Percentiles rank a stretch among this genome's conserved stretches.
Evolutionary conservation across 1,140 invertebrate species (phyloP).

Genomic region (Saccostrea echinata): DNA sequence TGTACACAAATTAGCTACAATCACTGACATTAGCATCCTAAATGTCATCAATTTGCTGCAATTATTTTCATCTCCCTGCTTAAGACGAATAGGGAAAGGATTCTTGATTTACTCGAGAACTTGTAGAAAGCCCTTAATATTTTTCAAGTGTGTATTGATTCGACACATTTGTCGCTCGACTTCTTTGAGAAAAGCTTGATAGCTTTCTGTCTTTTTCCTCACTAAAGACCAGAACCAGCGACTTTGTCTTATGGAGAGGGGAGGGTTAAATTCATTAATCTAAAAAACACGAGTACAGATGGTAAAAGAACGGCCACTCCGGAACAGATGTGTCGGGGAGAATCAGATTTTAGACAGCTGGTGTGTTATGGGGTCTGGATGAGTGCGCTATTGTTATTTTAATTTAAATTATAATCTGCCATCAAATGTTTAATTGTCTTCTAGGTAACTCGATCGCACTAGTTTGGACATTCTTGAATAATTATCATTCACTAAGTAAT

Average conservation of each 20-base stretch:
- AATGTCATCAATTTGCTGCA: constrained; percentile 27
- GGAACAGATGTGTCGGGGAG: constrained; percentile 61
- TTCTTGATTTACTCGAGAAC: constrained; percentile 29
- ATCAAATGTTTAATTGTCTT: constrained; percentile 62
- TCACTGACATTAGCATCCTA: not conserved
- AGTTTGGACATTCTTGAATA: constrained; percentile 7
- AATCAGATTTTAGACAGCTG: constrained; percentile 64
- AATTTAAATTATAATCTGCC: constrained; percentile 67
- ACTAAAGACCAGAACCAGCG: not conserved
- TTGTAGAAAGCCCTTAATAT: constrained; percentile 9
- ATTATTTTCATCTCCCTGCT: constrained; percentile 8
- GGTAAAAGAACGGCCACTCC: constrained; percentile 21
- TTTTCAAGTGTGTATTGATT: constrained; percentile 29
- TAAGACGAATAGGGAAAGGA: constrained; percentile 14
- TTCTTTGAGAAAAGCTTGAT: constrained; percentile 11
- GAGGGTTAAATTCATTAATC: constrained; percentile 35
- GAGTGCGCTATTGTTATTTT: constrained; percentile 64
- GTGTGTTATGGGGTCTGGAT: constrained; percentile 49
- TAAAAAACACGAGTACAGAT: constrained; percentile 44
- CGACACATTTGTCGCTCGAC: not conserved
- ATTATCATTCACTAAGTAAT: not conserved
- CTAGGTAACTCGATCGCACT: constrained; percentile 59
- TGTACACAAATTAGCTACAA: constrained; percentile 24
- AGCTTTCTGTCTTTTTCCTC: constrained; percentile 16
- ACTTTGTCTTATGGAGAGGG: constrained; percentile 8